Percentiles rank a stretch among this genome's conserved stretches.
Conservation (phyloP, 1,140 invertebrate species). For the Hormaphis cornu region DNA sequence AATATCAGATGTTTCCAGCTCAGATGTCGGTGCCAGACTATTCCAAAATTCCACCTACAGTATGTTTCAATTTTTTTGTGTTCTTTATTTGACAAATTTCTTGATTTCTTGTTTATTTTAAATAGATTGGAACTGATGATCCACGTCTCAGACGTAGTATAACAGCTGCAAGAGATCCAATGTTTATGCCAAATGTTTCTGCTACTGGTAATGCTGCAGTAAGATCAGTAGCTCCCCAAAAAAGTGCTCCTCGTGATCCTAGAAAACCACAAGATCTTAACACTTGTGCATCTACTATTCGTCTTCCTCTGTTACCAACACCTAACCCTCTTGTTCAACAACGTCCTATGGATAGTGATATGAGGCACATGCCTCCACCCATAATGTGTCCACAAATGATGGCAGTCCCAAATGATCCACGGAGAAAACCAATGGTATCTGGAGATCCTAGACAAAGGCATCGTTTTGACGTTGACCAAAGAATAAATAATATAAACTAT, state of each 20-base stretch:
- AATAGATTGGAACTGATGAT: conserved; percentile 27
- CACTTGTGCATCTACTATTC: background rate
- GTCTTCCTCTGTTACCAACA: conserved; percentile 7
- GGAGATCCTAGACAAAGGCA: conserved; percentile 21
- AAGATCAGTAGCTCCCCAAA: background rate
- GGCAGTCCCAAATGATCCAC: conserved; percentile 25
- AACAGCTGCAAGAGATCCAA: conserved; percentile 14
- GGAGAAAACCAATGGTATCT: conserved; percentile 7
- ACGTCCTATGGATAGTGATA: conserved; percentile 25
- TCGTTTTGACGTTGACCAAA: conserved; percentile 23
- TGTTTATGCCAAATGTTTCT: background rate
- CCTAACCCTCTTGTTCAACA: background rate
- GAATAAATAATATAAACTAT: conserved; percentile 26
- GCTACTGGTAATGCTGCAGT: background rate
- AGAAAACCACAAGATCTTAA: conserved; percentile 19
- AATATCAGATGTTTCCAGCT: conserved; percentile 33
- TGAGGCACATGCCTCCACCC: conserved; percentile 14
- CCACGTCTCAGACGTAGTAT: conserved; percentile 19
- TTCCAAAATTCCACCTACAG: conserved; percentile 23
- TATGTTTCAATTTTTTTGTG: background rate
- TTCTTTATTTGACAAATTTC: background rate
- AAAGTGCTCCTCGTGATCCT: conserved; percentile 23
- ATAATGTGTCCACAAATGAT: conserved; percentile 30
- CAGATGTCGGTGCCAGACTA: conserved; percentile 35
- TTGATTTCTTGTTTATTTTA: background rate